Conservation (phyloP, 1,140 invertebrate species). For the Mya arenaria region DNA sequence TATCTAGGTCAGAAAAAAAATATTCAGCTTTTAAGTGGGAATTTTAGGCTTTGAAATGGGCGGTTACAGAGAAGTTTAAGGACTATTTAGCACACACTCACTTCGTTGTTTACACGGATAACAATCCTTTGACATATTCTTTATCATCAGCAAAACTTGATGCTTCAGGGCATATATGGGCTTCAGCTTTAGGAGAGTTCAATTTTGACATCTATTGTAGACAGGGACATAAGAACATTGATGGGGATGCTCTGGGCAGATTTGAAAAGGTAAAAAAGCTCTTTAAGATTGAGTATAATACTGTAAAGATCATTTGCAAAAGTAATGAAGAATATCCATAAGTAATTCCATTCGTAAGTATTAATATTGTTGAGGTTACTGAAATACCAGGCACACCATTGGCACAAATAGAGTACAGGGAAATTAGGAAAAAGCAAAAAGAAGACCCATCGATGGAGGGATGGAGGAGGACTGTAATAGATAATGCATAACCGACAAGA, state of each 20-base stretch:
- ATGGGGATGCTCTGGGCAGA: not conserved
- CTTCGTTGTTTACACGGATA: not conserved
- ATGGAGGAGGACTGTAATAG: constrained; percentile 13
- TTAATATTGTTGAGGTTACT: too few relatives aligned
- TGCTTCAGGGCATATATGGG: not conserved
- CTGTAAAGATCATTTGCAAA: too few relatives aligned
- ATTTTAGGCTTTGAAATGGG: not conserved
- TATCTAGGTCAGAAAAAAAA: not conserved
- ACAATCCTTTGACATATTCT: not conserved
- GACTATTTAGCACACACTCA: not conserved
- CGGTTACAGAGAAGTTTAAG: not conserved
- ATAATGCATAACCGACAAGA: not conserved
- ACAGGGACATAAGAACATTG: not conserved
- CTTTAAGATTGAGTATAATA: too few relatives aligned
- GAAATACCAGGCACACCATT: too few relatives aligned
- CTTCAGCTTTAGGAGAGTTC: not conserved
- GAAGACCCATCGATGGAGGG: not conserved
- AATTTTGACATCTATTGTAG: not conserved
- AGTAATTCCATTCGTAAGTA: too few relatives aligned
- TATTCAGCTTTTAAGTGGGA: not conserved
- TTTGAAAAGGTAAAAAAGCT: too few relatives aligned
- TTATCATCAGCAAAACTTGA: not conserved
- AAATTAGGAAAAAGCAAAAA: not conserved
- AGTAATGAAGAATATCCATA: too few relatives aligned
- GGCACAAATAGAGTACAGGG: too few relatives aligned